A percentile compares a stretch with the other conserved stretches of the same genome.
These are phyloP conservation scores for Dryobota labecula DNA, from an alignment of 2,888 invertebrate genomes.

Conservation along the genomic window DNA sequence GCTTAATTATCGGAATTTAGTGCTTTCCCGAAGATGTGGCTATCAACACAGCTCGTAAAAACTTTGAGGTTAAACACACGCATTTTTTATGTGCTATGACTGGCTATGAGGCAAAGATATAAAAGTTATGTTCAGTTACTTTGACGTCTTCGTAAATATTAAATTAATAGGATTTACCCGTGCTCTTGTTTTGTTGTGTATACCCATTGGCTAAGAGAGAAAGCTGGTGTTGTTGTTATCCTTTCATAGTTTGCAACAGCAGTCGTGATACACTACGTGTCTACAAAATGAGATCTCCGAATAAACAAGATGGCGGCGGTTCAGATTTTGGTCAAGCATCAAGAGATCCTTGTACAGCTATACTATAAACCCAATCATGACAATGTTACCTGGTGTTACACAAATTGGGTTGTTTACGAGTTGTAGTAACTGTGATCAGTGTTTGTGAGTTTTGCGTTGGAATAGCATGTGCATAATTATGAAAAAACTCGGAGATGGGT, in stretches of 20 bases:
- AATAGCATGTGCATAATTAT: no score
- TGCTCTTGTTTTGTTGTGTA: constrained; percentile 5
- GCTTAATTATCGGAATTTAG: constrained; percentile 45
- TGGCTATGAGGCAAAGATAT: constrained; percentile 33
- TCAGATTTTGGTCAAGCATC: no score
- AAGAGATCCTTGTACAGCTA: background rate
- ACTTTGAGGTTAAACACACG: constrained; percentile 43
- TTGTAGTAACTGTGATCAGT: background rate
- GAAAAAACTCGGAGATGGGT: no score
- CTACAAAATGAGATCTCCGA: background rate
- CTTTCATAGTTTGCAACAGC: background rate
- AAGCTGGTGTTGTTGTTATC: background rate
- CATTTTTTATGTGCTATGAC: constrained; percentile 43
- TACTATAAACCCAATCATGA: background rate
- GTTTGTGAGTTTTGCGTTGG: background rate
- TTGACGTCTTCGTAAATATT: constrained; percentile 50
- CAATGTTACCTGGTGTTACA: background rate
- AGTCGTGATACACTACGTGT: background rate
- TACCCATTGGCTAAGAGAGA: background rate
- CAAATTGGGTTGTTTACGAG: background rate
- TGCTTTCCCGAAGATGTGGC: constrained; percentile 27
- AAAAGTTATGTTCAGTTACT: constrained; percentile 52
- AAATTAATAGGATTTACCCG: constrained; percentile 42
- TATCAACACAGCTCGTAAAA: constrained; percentile 55
- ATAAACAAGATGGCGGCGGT: background rate